Evolutionary conservation across 2,113 vertebrate species (phyloP).

Genomic region (Diadophis punctatus): DNA sequence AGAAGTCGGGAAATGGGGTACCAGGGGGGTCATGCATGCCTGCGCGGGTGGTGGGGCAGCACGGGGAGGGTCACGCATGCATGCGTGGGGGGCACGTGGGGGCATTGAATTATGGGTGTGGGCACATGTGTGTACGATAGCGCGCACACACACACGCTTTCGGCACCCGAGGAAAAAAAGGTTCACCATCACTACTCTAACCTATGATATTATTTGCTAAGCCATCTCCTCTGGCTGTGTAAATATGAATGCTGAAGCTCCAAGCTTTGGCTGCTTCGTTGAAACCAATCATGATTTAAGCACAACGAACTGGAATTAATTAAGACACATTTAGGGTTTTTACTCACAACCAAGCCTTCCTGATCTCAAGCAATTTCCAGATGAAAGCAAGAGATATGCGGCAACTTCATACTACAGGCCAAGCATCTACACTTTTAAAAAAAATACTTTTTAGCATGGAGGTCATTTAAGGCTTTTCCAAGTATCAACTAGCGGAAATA

Average conservation of each 20-base stretch:
- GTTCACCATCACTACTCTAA: too few species aligned
- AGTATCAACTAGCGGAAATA: background rate
- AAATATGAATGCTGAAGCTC: conserved; percentile 48
- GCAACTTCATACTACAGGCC: background rate
- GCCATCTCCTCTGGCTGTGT: conserved; percentile 45
- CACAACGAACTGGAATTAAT: conserved; percentile 58
- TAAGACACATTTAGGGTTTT: conserved; percentile 13
- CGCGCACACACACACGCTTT: too few species aligned
- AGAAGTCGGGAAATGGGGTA: too few species aligned
- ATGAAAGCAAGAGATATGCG: background rate
- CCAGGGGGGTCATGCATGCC: too few species aligned
- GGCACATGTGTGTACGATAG: too few species aligned
- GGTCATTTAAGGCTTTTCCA: background rate
- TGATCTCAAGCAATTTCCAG: background rate
- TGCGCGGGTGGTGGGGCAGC: too few species aligned
- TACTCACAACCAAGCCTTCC: background rate
- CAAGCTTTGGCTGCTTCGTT: conserved; percentile 21
- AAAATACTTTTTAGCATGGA: background rate
- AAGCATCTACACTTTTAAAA: background rate
- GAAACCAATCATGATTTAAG: conserved; percentile 34
- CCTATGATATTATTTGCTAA: conserved; percentile 63
- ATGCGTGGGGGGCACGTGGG: too few species aligned
- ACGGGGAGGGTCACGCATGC: too few species aligned
- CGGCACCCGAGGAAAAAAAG: too few species aligned
- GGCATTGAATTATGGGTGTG: too few species aligned